Evolutionary conservation across 2,797 vertebrate genomes (phyloP).

Genomic region (Spheniscus humboldti): DNA sequence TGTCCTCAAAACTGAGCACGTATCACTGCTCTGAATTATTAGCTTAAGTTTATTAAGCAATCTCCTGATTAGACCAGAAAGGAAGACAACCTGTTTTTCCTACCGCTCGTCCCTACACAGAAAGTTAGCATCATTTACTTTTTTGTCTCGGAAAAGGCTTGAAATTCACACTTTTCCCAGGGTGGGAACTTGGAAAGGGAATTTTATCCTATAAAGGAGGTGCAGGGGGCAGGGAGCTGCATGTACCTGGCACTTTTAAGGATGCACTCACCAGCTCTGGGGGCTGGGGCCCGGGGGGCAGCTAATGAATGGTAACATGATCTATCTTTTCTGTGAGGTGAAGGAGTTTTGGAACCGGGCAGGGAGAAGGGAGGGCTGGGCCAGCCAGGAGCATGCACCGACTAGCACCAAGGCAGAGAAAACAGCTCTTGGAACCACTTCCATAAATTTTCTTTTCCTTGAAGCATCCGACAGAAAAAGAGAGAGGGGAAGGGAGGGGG

Average conservation of each 20-base stretch:
- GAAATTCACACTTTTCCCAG: neutral
- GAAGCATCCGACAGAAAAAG: constrained; percentile 21
- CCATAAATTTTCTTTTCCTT: constrained; percentile 63
- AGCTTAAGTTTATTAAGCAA: neutral
- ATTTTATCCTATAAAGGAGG: neutral
- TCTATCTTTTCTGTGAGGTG: constrained; percentile 20
- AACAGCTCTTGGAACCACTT: constrained; percentile 56
- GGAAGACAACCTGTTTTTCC: neutral
- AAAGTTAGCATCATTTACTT: neutral
- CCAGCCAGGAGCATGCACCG: constrained; percentile 46
- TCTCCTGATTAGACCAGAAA: neutral
- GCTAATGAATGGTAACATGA: constrained; percentile 11
- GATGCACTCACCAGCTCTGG: neutral
- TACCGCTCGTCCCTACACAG: fast-evolving
- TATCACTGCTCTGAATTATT: neutral
- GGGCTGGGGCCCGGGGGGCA: neutral
- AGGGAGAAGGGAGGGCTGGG: constrained; percentile 9
- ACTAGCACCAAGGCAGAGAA: constrained; percentile 56
- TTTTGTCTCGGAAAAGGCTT: neutral
- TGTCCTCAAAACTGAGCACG: neutral
- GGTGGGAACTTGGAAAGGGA: neutral
- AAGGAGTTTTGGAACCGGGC: constrained; percentile 15
- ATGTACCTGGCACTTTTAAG: constrained; percentile 36
- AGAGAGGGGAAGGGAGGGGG: neutral
- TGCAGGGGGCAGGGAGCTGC: neutral